Percentiles rank a stretch among this genome's conserved stretches.
Evolutionary conservation across 2,113 vertebrate genomes (phyloP).

Genomic region (Bubo blakistoni): DNA sequence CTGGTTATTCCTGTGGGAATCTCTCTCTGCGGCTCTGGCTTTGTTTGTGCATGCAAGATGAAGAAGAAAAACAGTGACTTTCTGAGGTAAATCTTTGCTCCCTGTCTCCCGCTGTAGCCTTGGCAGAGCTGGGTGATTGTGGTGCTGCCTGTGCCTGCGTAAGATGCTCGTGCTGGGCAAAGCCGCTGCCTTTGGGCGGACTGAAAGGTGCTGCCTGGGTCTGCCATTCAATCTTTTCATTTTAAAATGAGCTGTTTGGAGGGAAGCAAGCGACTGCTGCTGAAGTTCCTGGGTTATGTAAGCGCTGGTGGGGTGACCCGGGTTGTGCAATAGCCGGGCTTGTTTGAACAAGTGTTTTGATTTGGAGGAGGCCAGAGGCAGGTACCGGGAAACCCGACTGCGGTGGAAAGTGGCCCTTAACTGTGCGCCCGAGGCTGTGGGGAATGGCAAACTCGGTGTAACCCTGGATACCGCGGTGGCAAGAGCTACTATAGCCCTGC

Average conservation of each 20-base stretch:
- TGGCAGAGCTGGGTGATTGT: accelerated
- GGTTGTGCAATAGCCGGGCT: not conserved
- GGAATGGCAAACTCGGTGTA: accelerated
- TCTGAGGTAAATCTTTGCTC: not conserved
- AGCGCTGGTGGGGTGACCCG: not conserved
- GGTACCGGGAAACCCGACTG: not conserved
- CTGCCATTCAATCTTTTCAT: not conserved
- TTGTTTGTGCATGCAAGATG: accelerated
- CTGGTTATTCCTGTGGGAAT: accelerated
- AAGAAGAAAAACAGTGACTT: accelerated
- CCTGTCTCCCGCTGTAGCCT: accelerated
- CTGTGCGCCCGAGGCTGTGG: not conserved
- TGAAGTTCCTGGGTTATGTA: not conserved
- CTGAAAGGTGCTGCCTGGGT: too few relatives aligned
- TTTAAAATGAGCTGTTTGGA: not conserved
- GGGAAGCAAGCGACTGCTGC: not conserved
- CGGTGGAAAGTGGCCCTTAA: too few relatives aligned
- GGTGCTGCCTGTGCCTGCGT: accelerated
- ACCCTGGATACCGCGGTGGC: accelerated
- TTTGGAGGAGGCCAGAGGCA: not conserved
- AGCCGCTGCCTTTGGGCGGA: too few relatives aligned
- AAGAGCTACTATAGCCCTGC: accelerated
- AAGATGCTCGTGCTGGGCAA: not conserved
- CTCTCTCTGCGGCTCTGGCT: not conserved
- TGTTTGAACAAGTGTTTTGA: not conserved